Base-by-base conservation (phyloP, 2,113 vertebrate species). In the Ammodytes marinus region DNA sequence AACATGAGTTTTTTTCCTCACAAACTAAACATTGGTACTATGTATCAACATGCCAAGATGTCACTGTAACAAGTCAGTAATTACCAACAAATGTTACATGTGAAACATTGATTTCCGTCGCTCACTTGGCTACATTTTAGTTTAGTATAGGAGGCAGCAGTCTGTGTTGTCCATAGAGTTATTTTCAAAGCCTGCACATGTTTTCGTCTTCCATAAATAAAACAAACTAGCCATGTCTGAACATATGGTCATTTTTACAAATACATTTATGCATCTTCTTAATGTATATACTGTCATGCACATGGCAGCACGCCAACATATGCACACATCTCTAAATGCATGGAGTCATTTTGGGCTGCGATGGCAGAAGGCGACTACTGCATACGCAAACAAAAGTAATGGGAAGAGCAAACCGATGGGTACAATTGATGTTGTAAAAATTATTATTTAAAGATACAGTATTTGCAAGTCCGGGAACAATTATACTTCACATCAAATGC, bases 401-500 rank as follows among this genome's bases (percentile, higher is more conserved):
- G 43, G 13, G 43, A 64, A 11, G 43, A 46, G 15, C 27, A 27
- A 27, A 27, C 1, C 27, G 27, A 27, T 27, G 27, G 27, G 27
- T 27, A 27, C 27, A 27, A 27, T 27, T 27, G 27, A n/a, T 27
- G 27, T 27, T 27, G 2, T 27, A 27, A 27, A 27, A 27, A 27
- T 27, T 27, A 27, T 27, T 27, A 27, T 27, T 27, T 27, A 27
- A 27, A 27, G 27, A 27, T 27, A 27, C 27, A 27, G 27, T 27
- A 27, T 27, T 27, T 27, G 27, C 27, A 27, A 35, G 7, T 40
- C 42, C n/a, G n/a, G 19, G 14, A 42, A 13, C 10, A 40, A 79
- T 75, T 50, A 54, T 14, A 74, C 68, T 55, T 83, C 58, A 17
- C 50, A 17, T 77, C 45, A 55, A 11, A 46, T 77, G 52, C 1